Base-by-base conservation (phyloP, 2,113 vertebrate genomes). In the Probosciger aterrimus region DNA sequence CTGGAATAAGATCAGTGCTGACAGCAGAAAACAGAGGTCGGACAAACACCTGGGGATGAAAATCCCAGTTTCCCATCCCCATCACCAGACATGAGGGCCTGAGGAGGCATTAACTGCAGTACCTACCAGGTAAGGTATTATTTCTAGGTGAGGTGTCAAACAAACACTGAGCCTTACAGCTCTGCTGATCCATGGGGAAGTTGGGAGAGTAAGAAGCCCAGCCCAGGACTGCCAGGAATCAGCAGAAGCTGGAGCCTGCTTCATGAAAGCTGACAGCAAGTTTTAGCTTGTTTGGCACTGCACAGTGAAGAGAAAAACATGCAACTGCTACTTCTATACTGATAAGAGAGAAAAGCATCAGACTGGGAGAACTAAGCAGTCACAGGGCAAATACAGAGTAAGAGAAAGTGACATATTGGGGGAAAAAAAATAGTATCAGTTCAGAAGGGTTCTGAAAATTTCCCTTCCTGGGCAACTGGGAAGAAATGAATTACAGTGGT, bases 191-290 rank as follows among this genome's bases (percentile, higher is more conserved):
- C 77, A 18, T 1, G 3, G 70, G 46, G 65, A 82, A 84, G 28
- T 1, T 0, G 0, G 0, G 64, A 44, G 71, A 52, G 37, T 1
- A 12, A 76, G 67, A 74, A 86, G 53, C 31, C 25, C 68, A 63
- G 76, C 2, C 7, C 64, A 73, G 13, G 41, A 52, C 14, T 81
- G 64, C 52, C 6, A 18, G 71, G 33, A 33, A 94, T 57, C 79
- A 77, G 62, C 90, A 93, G 82, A 70, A 76, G 31, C 74, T 14
- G 2, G 63, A 94, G 78, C 16, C 49, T 37, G 19, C 68, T 70
- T 53, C n/a, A 46, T 3, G 14, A 53, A 53, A 90, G 82, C 75
- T 81, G 82, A 76, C 27, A 13, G 74, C 92, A 79, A 82, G 89
- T 35, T 79, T 52, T 37, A 65, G 67, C 94, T 85, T 91, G 91